These are phyloP conservation scores for Epizoanthus illoricatus DNA, from an alignment of 92 coral and sea anemone genomes.

Conservation along the genomic window DNA sequence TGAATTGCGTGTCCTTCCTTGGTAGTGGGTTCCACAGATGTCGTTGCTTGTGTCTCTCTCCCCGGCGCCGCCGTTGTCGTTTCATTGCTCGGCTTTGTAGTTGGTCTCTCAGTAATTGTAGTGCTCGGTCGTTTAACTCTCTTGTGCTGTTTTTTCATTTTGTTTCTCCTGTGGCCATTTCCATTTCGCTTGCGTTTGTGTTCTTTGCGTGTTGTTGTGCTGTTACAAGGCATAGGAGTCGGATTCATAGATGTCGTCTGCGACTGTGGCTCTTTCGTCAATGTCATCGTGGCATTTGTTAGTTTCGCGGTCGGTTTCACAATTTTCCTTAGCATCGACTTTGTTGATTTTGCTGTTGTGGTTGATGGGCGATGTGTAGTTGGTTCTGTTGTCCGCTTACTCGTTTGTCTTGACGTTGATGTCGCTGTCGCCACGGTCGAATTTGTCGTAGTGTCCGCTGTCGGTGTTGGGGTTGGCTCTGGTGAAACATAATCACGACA, in stretches of 20 bases:
- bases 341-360: not conserved
- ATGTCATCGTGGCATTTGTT: not conserved
- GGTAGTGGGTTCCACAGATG: not conserved
- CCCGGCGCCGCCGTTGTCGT: not conserved
- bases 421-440: not conserved
- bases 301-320: not conserved
- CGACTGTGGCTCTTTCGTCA: not conserved
- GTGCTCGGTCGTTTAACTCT: not conserved
- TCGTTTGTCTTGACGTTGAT: not conserved
- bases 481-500: constrained; percentile 17
- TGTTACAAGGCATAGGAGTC: not conserved
- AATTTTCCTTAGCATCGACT: not conserved
- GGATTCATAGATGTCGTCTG: not conserved
- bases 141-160: not conserved
- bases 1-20: not conserved
- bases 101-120: not conserved
- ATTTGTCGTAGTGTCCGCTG: not conserved
- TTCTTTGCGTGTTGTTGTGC: not conserved
- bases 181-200: constrained; percentile 14
- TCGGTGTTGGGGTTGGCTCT: not conserved
- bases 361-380: not conserved
- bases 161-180: constrained; percentile 12
- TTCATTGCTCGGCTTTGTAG: constrained; percentile 2
- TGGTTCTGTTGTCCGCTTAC: not conserved
- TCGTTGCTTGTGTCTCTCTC: not conserved